These are phyloP conservation scores for Xenentodon cancila DNA, from an alignment of 2,797 vertebrate genomes.

Conservation along the genomic window DNA sequence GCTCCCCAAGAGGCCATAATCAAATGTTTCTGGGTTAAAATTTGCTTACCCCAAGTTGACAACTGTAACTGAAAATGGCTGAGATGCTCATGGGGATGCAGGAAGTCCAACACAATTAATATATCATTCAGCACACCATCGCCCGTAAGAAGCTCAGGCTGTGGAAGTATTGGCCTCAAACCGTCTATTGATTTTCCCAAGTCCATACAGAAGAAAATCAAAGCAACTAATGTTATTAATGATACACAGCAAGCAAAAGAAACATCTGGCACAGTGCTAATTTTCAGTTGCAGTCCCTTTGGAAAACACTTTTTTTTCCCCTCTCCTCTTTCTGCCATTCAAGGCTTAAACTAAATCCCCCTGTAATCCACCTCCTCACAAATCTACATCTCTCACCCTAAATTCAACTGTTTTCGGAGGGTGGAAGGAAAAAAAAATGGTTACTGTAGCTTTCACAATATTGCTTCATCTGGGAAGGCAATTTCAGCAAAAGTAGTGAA, in stretches of 20 bases:
- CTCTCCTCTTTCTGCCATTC: conserved; percentile 23
- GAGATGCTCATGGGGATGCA: not conserved
- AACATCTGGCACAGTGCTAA: conserved; percentile 28
- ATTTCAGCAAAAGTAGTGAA: conserved; percentile 40
- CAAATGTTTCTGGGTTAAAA: too few species aligned
- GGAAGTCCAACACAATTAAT: conserved; percentile 10
- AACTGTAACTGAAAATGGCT: too few species aligned
- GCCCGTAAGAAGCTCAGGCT: too few species aligned
- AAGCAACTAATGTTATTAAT: conserved; percentile 24
- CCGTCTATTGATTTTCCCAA: conserved; percentile 7
- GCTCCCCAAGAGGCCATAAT: too few species aligned
- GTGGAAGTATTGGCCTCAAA: too few species aligned
- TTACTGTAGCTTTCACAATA: conserved; percentile 35
- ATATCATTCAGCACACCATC: not conserved
- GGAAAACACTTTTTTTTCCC: conserved; percentile 30
- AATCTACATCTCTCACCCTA: conserved; percentile 45
- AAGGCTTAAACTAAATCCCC: conserved; percentile 60
- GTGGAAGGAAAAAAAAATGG: conserved; percentile 14
- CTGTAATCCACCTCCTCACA: conserved; percentile 44
- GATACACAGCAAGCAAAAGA: conserved; percentile 5
- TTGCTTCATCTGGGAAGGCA: conserved; percentile 25
- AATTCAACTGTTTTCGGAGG: conserved; percentile 50
- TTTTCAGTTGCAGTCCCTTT: conserved; percentile 40
- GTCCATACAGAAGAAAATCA: conserved; percentile 24
- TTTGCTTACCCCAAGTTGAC: too few species aligned